Evolutionary conservation across 2,888 invertebrate genomes (phyloP).

Genomic region (Sarcophaga variegata): DNA sequence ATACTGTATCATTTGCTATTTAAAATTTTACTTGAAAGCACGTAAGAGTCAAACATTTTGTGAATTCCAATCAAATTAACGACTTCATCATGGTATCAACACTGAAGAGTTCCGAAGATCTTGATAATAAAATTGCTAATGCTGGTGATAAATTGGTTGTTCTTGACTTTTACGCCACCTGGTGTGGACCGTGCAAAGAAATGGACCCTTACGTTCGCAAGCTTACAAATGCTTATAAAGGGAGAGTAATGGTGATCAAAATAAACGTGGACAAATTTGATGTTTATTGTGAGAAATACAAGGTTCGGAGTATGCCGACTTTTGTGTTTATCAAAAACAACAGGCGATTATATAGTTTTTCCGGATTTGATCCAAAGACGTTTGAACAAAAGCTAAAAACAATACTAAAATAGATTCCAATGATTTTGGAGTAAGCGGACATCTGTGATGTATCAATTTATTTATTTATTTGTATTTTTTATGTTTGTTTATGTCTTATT

Average conservation of each 20-base stretch:
- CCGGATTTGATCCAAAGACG: constrained; percentile 74
- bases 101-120: constrained; percentile 83
- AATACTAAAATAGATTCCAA: constrained; percentile 65
- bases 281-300: constrained; percentile 66
- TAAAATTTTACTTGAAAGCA: background rate
- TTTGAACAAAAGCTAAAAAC: constrained; percentile 72
- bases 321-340: constrained; percentile 74
- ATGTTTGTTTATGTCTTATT: constrained; percentile 1
- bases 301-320: constrained; percentile 72
- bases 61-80: background rate
- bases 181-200: constrained; percentile 71
- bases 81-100: constrained; percentile 67
- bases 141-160: constrained; percentile 92
- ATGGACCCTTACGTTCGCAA: constrained; percentile 66
- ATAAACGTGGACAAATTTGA: constrained; percentile 71
- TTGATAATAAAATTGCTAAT: constrained; percentile 86
- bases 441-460: constrained; percentile 42
- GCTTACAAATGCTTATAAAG: constrained; percentile 61
- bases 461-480: constrained; percentile 6
- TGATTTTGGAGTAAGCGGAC: background rate
- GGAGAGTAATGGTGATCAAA: constrained; percentile 65
- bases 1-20: constrained; percentile 1
- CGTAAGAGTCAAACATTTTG: background rate
- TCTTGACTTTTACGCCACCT: constrained; percentile 90
- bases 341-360: constrained; percentile 70